phyloP scores from a whole-genome alignment of 2,113 vertebrate species.

The Pluvianellus socialis region DNA sequence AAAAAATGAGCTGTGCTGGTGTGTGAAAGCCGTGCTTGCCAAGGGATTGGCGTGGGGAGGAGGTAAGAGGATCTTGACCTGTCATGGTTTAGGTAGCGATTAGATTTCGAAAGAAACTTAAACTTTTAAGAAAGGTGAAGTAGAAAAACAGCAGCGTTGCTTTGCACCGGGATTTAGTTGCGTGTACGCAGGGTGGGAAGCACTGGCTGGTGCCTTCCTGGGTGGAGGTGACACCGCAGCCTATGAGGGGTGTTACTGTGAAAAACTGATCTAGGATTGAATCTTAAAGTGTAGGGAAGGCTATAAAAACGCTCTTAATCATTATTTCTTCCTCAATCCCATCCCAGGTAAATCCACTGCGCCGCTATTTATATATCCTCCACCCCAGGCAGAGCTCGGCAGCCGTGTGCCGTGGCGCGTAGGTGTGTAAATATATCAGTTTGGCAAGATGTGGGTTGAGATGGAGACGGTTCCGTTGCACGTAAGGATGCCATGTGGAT shows the following conservation, averaged over 20 bases:
- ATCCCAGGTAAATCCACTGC: not conserved
- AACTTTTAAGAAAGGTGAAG: not conserved
- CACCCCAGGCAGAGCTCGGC: not conserved
- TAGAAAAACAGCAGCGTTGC: not conserved
- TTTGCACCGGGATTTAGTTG: not conserved
- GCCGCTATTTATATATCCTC: not conserved
- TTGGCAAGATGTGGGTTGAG: not conserved
- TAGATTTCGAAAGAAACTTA: not conserved
- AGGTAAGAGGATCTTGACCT: not conserved
- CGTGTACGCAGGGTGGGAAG: accelerated
- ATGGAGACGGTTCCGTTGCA: no score
- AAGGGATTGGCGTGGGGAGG: not conserved
- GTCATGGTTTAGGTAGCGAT: not conserved
- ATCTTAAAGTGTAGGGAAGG: not conserved
- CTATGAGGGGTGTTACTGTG: accelerated
- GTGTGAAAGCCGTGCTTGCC: not conserved
- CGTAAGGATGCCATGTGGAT: accelerated
- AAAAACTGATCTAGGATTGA: accelerated
- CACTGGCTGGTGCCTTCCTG: not conserved
- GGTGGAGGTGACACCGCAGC: not conserved
- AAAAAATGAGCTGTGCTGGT: not conserved
- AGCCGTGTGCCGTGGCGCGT: accelerated
- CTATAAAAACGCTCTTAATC: not conserved
- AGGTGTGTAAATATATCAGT: accelerated
- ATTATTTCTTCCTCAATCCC: not conserved